A percentile compares a stretch with the other conserved stretches of the same genome.
These are phyloP conservation scores for Papilio xuthus DNA, from an alignment of 1,140 invertebrate genomes.

Conservation along the genomic window DNA sequence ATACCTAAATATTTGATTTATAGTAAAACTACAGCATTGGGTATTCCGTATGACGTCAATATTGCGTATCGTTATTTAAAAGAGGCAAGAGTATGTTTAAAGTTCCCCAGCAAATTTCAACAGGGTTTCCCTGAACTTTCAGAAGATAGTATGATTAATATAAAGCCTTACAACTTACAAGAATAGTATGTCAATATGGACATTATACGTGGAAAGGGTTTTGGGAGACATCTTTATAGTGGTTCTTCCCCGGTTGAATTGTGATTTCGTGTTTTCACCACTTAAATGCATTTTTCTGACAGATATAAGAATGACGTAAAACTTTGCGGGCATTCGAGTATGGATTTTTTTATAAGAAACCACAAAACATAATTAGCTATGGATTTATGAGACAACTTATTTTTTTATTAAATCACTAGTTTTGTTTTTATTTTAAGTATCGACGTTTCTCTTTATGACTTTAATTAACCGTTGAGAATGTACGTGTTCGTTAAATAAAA, in stretches of 20 bases:
- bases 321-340: not conserved
- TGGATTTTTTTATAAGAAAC: not conserved
- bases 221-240: not conserved
- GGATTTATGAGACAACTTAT: too few relatives aligned
- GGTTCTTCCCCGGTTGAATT: not conserved
- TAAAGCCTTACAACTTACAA: not conserved
- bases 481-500: too few relatives aligned
- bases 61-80: not conserved
- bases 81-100: not conserved
- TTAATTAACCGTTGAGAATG: too few relatives aligned
- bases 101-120: not conserved
- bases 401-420: not conserved
- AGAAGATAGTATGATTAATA: not conserved
- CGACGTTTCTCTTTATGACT: too few relatives aligned
- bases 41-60: slow-evolving; percentile 1
- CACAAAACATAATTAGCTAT: not conserved
- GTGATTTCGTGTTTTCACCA: not conserved
- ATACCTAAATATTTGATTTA: not conserved
- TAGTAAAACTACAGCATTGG: not conserved
- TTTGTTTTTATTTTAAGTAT: not conserved
- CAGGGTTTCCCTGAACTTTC: not conserved
- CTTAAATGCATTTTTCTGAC: not conserved
- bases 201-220: not conserved
- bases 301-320: not conserved
- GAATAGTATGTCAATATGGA: not conserved